phyloP scores from a whole-genome alignment of 2,113 vertebrate genomes.

The Okapia johnstoni region DNA sequence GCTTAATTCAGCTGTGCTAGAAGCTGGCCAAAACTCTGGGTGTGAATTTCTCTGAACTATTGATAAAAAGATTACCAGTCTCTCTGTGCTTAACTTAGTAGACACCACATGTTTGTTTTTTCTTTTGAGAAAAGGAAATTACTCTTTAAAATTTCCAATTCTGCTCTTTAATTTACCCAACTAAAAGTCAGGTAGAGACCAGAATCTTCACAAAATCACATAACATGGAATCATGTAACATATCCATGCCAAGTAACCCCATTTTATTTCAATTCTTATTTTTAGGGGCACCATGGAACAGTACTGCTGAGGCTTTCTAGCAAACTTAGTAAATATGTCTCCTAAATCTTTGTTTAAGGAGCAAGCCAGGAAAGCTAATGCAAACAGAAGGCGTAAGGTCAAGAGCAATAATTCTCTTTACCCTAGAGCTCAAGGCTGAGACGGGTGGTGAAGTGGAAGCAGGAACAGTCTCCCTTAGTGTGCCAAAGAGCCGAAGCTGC shows the following conservation, averaged over 20 bases:
- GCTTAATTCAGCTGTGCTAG: constrained; percentile 58
- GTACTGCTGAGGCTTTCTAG: neutral
- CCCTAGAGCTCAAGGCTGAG: neutral
- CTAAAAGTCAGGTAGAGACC: neutral
- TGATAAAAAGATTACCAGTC: constrained; percentile 52
- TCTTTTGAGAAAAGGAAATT: neutral
- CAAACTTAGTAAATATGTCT: neutral
- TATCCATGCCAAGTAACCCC: neutral
- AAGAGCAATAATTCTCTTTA: constrained; percentile 23
- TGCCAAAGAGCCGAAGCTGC: neutral
- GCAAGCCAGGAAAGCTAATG: neutral
- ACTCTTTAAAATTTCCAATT: constrained; percentile 25
- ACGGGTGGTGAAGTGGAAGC: neutral
- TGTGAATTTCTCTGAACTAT: constrained; percentile 53
- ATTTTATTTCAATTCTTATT: neutral
- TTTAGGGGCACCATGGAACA: neutral
- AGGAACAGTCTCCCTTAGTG: neutral
- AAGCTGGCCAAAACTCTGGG: constrained; percentile 29
- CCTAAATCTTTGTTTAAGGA: neutral
- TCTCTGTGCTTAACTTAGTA: constrained; percentile 21
- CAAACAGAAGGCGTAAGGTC: neutral
- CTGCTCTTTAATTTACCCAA: constrained; percentile 11
- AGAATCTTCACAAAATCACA: neutral
- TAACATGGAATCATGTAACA: neutral
- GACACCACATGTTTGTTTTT: neutral